Base-by-base conservation (phyloP, 2,113 vertebrate species). In the Gobius niger region DNA sequence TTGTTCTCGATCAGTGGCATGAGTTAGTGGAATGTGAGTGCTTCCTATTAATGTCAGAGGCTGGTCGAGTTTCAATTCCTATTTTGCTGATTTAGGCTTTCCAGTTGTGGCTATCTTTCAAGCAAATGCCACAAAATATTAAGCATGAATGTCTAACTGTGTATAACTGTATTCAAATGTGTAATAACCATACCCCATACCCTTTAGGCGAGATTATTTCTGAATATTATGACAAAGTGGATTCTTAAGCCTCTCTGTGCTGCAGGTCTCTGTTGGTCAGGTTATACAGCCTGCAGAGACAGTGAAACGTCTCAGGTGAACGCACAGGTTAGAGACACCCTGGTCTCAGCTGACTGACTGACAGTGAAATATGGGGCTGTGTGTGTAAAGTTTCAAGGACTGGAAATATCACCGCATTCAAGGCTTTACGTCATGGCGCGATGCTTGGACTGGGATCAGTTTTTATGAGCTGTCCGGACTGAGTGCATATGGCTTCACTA, bases 381-480 rank as follows among this genome's bases (percentile, higher is more conserved):
- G 85, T 90, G 88, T 90, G 88, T 83, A 81, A 88, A 82, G 78
- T 88, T 87, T 89, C 75, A 89, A 78, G 76, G 67, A 81, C 73
- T 86, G 75, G 82, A 88, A 84, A 82, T 85, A 81, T 83, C 78
- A 72, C 76, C 65, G 69, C 46, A 77, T 80, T 82, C 64, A 80
- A 75, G 74, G 65, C 80, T 72, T 73, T 81, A 85, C 80, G 64
- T 91, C 84, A 86, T 72, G n/a, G 7, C 47, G 64, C 74, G 73
- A 79, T 84, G 77, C 72, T 41, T 10, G n/a, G 47, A 69, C 14
- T 82, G 65, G 71, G 66, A 75, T 86, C 80, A 52, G 73, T 70
- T 83, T 88, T 85, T 81, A 83, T 78, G 76, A 79, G 69, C 65
- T 79, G 67, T 66, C 65, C 52, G 74, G 12, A 34, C 57, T 72